phyloP scores from a whole-genome alignment of 2,113 vertebrate species.

The Orycteropus afer region DNA sequence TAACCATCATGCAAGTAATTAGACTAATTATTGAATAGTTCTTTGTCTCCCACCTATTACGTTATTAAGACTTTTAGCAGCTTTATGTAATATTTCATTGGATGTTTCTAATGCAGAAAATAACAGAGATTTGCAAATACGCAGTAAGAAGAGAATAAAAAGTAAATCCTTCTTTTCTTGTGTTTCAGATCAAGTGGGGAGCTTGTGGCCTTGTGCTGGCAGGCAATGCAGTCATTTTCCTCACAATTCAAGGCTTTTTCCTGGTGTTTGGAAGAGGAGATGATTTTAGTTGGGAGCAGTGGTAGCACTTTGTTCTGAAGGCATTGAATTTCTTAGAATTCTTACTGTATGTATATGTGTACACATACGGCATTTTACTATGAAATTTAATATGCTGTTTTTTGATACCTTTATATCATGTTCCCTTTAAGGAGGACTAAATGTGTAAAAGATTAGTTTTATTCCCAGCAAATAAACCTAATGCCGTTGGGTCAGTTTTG shows the following conservation, averaged over 20 bases:
- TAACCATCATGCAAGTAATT: conserved; percentile 47
- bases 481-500: background rate
- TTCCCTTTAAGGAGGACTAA: conserved; percentile 61
- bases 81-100: conserved; percentile 62
- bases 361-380: background rate
- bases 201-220: conserved; percentile 97
- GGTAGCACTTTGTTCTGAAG: conserved; percentile 86
- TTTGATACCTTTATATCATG: conserved; percentile 60
- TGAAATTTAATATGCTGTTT: conserved; percentile 25
- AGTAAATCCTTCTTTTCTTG: conserved; percentile 78
- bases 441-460: background rate
- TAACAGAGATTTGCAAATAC: background rate
- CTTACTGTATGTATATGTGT: background rate
- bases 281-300: conserved; percentile 98
- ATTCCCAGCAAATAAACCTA: background rate
- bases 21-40: conserved; percentile 29
- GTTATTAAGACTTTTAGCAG: conserved; percentile 74
- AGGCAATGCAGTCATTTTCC: conserved; percentile 95
- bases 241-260: conserved; percentile 97
- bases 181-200: conserved; percentile 95
- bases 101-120: conserved; percentile 61
- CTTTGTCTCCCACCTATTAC: conserved; percentile 37
- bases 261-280: conserved; percentile 95
- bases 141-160: background rate
- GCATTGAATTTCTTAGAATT: conserved; percentile 47